Percentiles rank a stretch among this genome's conserved stretches.
These are phyloP conservation scores for Tetragonisca angustula DNA, from an alignment of 2,888 invertebrate genomes.

Conservation along the genomic window DNA sequence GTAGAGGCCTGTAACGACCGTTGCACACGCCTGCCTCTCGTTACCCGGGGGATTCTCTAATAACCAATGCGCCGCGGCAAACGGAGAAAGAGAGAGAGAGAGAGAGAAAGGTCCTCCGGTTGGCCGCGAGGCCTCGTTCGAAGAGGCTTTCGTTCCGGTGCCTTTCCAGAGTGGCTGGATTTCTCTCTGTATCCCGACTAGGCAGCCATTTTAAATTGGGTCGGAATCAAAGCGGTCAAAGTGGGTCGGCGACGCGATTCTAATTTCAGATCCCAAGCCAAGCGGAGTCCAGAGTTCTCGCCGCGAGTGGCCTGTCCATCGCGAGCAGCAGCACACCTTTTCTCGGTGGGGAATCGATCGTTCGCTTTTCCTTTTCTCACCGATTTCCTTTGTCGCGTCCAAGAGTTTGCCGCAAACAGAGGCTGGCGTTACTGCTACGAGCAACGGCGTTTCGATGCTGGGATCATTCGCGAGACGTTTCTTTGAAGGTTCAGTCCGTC, in stretches of 20 bases:
- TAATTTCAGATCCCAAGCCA: conserved; percentile 11
- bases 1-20: conserved; percentile 13
- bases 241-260: conserved; percentile 16
- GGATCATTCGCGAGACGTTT: too few species aligned
- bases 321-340: too few species aligned
- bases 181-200: not conserved
- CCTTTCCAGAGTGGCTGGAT: not conserved
- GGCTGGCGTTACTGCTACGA: too few species aligned
- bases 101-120: not conserved
- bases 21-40: conserved; percentile 23
- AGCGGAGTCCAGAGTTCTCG: too few species aligned
- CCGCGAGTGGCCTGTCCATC: too few species aligned
- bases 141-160: not conserved
- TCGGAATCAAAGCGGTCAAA: conserved; percentile 14
- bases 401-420: not conserved
- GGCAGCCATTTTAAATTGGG: conserved; percentile 19
- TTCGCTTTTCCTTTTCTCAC: not conserved
- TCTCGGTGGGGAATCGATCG: too few species aligned
- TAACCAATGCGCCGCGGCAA: conserved; percentile 5
- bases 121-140: not conserved
- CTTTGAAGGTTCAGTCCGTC: too few species aligned
- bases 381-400: conserved; percentile 1
- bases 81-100: too few species aligned
- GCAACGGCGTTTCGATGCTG: too few species aligned
- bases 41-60: conserved; percentile 21